Evolutionary conservation across 2,888 invertebrate species (phyloP).

Genomic region (Acronicta aceris): DNA sequence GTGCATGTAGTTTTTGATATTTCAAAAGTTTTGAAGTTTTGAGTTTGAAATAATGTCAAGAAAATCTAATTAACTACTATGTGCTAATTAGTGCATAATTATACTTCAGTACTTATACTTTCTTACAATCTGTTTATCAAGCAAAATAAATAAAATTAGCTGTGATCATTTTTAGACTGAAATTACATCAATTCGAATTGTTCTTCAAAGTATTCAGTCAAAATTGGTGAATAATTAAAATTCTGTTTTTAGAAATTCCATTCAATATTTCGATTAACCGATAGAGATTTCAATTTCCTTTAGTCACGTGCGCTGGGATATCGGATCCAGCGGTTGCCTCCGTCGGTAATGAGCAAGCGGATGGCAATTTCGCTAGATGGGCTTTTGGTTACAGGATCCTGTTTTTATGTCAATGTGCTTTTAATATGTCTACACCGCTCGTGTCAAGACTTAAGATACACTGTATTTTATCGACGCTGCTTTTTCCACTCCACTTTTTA

Average conservation of each 20-base stretch:
- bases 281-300: conserved; percentile 89
- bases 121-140: too few species aligned
- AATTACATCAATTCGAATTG: too few species aligned
- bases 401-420: conserved; percentile 82
- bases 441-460: conserved; percentile 59
- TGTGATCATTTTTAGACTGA: too few species aligned
- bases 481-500: conserved; percentile 18
- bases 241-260: conserved; percentile 72
- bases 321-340: conserved; percentile 86
- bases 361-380: conserved; percentile 87
- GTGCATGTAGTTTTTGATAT: too few species aligned
- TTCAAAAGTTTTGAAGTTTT: too few species aligned
- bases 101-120: too few species aligned
- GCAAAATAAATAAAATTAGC: too few species aligned
- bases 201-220: conserved; percentile 34
- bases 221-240: conserved; percentile 69
- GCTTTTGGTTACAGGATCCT: conserved; percentile 82
- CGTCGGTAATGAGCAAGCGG: conserved; percentile 86
- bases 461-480: conserved; percentile 58
- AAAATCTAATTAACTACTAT: too few species aligned
- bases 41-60: too few species aligned
- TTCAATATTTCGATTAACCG: conserved; percentile 87
- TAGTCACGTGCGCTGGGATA: conserved; percentile 87
- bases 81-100: too few species aligned
- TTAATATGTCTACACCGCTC: conserved; percentile 75